A percentile compares a stretch with the other conserved stretches of the same genome.
Conservation (phyloP, 2,888 invertebrate species). For the Pelosia muscerda region DNA sequence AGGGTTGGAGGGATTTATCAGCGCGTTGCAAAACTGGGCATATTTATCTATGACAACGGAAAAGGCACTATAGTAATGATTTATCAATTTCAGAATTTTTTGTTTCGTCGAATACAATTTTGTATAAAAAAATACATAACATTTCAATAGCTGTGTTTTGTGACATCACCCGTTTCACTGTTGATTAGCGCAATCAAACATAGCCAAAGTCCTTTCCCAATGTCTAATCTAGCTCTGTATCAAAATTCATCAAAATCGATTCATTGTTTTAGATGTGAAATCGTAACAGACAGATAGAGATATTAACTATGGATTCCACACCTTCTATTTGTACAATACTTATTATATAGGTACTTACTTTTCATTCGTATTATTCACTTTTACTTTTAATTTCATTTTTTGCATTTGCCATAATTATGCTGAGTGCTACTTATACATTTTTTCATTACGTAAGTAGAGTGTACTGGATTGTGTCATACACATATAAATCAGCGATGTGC, state of each 20-base stretch:
- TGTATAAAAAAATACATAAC: not conserved
- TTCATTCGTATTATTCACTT: not conserved
- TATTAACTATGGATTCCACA: too few species aligned
- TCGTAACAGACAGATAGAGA: too few species aligned
- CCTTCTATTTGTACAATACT: not conserved
- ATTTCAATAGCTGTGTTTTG: too few species aligned
- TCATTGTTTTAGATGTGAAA: too few species aligned
- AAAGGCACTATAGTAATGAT: not conserved
- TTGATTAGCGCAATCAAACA: too few species aligned
- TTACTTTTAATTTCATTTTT: not conserved
- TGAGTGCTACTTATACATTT: not conserved
- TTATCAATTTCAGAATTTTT: not conserved
- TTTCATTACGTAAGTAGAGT: not conserved
- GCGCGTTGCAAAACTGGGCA: constrained; percentile 8
- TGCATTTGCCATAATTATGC: not conserved
- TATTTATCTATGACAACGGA: not conserved
- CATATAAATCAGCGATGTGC: not conserved
- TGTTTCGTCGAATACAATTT: not conserved
- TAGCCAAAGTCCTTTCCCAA: too few species aligned
- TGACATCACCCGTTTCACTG: too few species aligned
- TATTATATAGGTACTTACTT: not conserved
- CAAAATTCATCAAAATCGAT: too few species aligned
- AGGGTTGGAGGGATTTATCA: constrained; percentile 36
- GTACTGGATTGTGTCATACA: not conserved
- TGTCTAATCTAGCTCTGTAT: too few species aligned